Base-by-base conservation (phyloP, 1,140 invertebrate species). In the Calycopis cecrops region DNA sequence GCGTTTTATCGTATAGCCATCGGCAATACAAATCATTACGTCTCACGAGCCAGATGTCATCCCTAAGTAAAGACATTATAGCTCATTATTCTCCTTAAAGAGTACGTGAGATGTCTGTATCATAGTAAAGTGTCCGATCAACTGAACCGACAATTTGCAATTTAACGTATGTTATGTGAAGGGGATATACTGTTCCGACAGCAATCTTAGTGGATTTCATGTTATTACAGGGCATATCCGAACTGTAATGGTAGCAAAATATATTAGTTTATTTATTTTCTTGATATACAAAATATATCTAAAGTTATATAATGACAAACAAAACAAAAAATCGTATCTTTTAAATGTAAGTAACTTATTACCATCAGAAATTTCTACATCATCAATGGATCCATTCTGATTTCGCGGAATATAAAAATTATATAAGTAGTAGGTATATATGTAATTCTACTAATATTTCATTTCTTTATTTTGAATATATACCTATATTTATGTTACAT, bases 81-180 rank as follows among this genome's bases (percentile, higher is more conserved):
- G 59, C 55, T 12, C 60, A 60, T 68, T 58, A 62, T 60, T 65
- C 62, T 52, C 58, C 58, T 55, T 65, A 57, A 64, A 61, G 35
- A 56, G 57, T 67, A 60, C 60, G 63, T 63, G 62, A 71, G 53
- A 44, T 51, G 63, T 63, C 57, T 58, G 54, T 58, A 55, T 42
- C 40, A 57, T 65, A 60, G 62, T 75, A 71, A 76, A 73, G 63
- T 72, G 69, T 71, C 69, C 66, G 65, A 56, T 76, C 62, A 64
- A 71, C 58, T 56, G 72, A 79, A 70, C 71, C 67, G 62, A 67
- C 81, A 77, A 83, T 86, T 83, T 86, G 73, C 73, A 66, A 77
- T 79, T 83, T 83, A 81, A 70, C 73, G 73, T 75, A 71, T 65
- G 68, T 66, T 62, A 75, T 70, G 70, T 76, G 73, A 80, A 77